phyloP scores from a whole-genome alignment of 1,140 invertebrate species.

The Pseudomyrmex concolor region DNA sequence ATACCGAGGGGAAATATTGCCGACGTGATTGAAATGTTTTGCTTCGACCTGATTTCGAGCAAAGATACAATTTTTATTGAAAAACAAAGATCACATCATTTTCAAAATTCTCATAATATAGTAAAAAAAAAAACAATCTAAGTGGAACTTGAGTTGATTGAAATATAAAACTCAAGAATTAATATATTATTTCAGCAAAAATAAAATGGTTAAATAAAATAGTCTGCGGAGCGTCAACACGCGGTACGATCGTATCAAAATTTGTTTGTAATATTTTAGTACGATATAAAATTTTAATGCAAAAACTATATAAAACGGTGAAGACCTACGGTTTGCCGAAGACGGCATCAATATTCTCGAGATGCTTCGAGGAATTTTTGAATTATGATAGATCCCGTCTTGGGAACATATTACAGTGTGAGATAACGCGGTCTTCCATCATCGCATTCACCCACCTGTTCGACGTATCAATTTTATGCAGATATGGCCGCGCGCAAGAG shows the following conservation, averaged over 20 bases:
- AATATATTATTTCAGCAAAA: neutral
- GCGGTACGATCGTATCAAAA: too few relatives aligned
- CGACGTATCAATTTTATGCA: conserved; percentile 57
- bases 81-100: too few relatives aligned
- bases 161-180: neutral
- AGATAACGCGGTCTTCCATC: conserved; percentile 55
- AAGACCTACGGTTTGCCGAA: neutral
- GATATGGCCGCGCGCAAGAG: conserved; percentile 20
- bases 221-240: too few relatives aligned
- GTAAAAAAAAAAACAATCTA: too few relatives aligned
- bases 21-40: conserved; percentile 53
- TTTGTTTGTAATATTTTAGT: neutral
- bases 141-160: neutral
- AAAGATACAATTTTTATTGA: conserved; percentile 17
- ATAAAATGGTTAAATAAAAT: too few relatives aligned
- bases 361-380: conserved; percentile 39
- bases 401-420: conserved; percentile 40
- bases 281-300: conserved; percentile 7
- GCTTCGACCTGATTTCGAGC: neutral
- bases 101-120: too few relatives aligned
- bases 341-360: conserved; percentile 36
- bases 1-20: conserved; percentile 23
- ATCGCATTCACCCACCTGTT: conserved; percentile 54
- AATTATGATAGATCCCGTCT: conserved; percentile 46
- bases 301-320: conserved; percentile 4